A percentile compares a stretch with the other conserved stretches of the same genome.
phyloP scores from a whole-genome alignment of 1,140 invertebrate genomes.

The Calephelis nemesis region DNA sequence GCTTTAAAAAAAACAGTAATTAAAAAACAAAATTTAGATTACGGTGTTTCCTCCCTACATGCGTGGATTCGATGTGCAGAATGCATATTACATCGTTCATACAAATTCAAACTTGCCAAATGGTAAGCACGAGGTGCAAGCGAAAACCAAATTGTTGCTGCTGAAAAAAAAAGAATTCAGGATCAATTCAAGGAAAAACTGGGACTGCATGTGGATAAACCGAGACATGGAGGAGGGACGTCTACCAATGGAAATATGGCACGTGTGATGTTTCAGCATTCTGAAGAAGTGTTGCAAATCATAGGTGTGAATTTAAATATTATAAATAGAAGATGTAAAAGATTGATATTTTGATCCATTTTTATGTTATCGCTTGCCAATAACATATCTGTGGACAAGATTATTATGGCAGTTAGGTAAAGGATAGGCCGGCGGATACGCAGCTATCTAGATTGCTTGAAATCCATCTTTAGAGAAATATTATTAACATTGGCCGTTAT shows the following conservation, averaged over 20 bases:
- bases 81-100: conserved; percentile 11
- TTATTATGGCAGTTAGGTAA: no score
- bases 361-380: no score
- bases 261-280: conserved; percentile 20
- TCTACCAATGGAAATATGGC: conserved; percentile 10
- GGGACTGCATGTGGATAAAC: background rate
- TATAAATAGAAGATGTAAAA: no score
- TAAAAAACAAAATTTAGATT: conserved; percentile 17
- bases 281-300: conserved; percentile 9
- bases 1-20: conserved; percentile 12
- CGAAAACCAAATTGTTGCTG: conserved; percentile 15
- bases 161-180: conserved; percentile 20
- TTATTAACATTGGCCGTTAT: no score
- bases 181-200: conserved; percentile 23
- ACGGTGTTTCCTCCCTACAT: conserved; percentile 19
- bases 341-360: no score
- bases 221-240: background rate
- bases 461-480: no score
- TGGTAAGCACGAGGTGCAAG: conserved; percentile 20
- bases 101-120: conserved; percentile 21
- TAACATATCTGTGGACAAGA: no score
- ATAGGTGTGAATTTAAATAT: no score
- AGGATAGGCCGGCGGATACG: no score
- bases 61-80: conserved; percentile 18
- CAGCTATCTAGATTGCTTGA: no score